These are phyloP conservation scores for Cephalopterus ornatus DNA, from an alignment of 2,113 vertebrate genomes.

Conservation along the genomic window DNA sequence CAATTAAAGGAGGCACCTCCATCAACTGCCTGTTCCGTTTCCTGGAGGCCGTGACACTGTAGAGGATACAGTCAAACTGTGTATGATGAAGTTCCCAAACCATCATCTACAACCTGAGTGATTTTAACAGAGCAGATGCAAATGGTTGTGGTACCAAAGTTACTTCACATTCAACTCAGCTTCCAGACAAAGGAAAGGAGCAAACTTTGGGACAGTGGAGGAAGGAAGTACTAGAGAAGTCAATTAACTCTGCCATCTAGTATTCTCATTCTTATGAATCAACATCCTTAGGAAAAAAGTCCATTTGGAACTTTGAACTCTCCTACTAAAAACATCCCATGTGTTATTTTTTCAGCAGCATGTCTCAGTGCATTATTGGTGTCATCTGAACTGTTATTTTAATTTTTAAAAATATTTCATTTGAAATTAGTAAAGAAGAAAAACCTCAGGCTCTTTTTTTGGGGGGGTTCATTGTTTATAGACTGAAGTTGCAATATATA, in stretches of 20 bases:
- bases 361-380: background rate
- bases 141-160: background rate
- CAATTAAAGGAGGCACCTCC: background rate
- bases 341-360: background rate
- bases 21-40: accelerated
- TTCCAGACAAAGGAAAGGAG: background rate
- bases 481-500: background rate
- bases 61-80: background rate
- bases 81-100: background rate
- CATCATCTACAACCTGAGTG: background rate
- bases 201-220: background rate
- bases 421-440: background rate
- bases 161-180: background rate
- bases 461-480: conserved; percentile 20
- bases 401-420: background rate
- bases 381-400: conserved; percentile 18
- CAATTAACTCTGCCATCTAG: background rate
- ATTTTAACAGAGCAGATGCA: background rate
- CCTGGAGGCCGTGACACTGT: background rate
- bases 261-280: background rate
- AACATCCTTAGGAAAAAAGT: conserved; percentile 3
- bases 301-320: background rate
- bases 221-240: background rate
- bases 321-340: background rate
- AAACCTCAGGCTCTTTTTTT: conserved; percentile 18